These are phyloP conservation scores for Sebastolobus altivelis DNA, from an alignment of 2,797 vertebrate genomes.

Conservation along the genomic window DNA sequence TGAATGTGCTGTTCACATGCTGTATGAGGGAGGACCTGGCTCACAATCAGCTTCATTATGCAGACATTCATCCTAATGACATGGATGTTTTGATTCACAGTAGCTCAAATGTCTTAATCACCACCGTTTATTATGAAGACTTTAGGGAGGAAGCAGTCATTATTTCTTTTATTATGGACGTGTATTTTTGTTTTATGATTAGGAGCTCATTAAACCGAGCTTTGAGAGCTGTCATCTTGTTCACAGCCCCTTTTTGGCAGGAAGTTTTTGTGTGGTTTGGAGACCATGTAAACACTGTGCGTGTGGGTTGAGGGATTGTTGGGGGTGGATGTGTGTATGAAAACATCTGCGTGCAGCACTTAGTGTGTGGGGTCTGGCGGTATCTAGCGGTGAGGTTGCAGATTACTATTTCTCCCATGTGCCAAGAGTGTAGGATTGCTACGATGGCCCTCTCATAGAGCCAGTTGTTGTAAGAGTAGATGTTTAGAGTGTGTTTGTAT, in stretches of 20 bases:
- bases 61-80: conserved; percentile 49
- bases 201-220: conserved; percentile 24
- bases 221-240: conserved; percentile 26
- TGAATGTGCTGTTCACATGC: conserved; percentile 45
- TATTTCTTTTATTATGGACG: background rate
- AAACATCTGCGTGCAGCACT: conserved; percentile 23
- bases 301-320: conserved; percentile 17
- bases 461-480: too few species aligned
- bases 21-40: conserved; percentile 26
- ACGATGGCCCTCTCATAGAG: too few species aligned
- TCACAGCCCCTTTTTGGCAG: conserved; percentile 34
- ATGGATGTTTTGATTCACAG: conserved; percentile 46
- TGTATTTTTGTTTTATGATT: conserved; percentile 30
- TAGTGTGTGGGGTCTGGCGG: too few species aligned
- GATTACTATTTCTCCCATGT: background rate
- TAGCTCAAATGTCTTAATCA: conserved; percentile 32
- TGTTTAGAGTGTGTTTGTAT: too few species aligned
- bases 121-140: background rate
- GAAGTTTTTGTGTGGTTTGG: conserved; percentile 46
- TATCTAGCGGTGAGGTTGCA: too few species aligned
- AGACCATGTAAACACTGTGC: conserved; percentile 34
- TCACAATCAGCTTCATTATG: conserved; percentile 40
- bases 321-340: conserved; percentile 11
- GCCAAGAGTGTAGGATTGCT: too few species aligned
- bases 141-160: conserved; percentile 2